Conservation (phyloP, 2,888 invertebrate genomes). For the Spisula solida region DNA sequence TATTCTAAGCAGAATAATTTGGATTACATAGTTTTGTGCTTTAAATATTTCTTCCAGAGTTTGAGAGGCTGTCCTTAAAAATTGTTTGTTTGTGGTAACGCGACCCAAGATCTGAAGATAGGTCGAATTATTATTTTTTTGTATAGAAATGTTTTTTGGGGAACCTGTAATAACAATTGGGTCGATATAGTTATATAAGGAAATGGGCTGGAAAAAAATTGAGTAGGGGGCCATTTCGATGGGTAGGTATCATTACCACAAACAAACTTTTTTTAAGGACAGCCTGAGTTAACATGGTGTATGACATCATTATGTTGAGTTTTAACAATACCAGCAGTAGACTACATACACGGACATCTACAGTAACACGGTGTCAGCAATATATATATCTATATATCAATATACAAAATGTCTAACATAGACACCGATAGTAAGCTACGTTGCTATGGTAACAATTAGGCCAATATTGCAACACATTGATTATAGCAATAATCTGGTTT, state of each 20-base stretch:
- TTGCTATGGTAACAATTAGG: conserved; percentile 25
- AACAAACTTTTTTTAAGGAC: no score
- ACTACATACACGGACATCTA: not conserved
- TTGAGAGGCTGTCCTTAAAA: no score
- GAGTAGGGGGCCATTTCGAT: no score
- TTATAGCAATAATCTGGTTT: not conserved
- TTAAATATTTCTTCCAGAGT: not conserved
- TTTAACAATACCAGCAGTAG: not conserved
- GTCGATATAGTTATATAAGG: no score
- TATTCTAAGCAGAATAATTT: no score
- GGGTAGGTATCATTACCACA: no score
- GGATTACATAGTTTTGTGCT: not conserved
- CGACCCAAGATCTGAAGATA: no score
- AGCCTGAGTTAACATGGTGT: not conserved
- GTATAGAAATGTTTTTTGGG: no score
- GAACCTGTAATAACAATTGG: no score
- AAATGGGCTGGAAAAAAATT: no score
- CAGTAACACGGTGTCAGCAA: not conserved
- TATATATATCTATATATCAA: not conserved
- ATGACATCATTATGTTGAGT: not conserved
- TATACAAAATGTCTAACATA: not conserved
- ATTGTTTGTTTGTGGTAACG: no score
- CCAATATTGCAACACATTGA: not conserved
- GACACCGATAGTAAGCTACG: not conserved
- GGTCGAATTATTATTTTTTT: no score